Evolutionary conservation across 2,888 invertebrate species (phyloP).

Genomic region (Folsomia candida): DNA sequence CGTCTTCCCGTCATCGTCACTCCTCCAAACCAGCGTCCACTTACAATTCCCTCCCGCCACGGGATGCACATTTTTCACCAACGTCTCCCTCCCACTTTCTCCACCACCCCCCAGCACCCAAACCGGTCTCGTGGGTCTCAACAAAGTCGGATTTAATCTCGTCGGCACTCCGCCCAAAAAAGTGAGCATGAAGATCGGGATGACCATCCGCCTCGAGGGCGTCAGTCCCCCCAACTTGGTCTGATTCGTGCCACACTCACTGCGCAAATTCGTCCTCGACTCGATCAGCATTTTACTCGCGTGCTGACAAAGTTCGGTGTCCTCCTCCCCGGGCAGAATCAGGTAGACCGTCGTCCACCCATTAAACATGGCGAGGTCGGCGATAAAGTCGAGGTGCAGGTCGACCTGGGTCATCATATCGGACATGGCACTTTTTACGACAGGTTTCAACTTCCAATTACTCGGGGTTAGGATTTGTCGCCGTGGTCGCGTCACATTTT

Average conservation of each 20-base stretch:
- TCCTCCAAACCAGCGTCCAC: constrained; percentile 35
- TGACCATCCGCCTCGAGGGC: neutral
- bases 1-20: neutral
- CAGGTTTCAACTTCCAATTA: constrained; percentile 10
- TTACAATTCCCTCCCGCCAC: constrained; percentile 32
- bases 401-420: too few species aligned
- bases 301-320: constrained; percentile 24
- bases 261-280: constrained; percentile 11
- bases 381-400: constrained; percentile 24
- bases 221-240: neutral
- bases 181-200: constrained; percentile 12
- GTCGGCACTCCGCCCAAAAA: neutral
- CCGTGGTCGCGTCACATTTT: too few species aligned
- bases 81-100: constrained; percentile 6
- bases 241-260: neutral
- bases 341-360: constrained; percentile 34
- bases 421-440: too few species aligned
- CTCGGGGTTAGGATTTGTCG: constrained; percentile 11
- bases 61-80: constrained; percentile 35
- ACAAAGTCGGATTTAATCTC: constrained; percentile 15
- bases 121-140: constrained; percentile 22
- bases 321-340: constrained; percentile 18
- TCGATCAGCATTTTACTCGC: constrained; percentile 5
- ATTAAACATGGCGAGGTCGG: constrained; percentile 24
- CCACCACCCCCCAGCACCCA: constrained; percentile 24